These are phyloP conservation scores for Noturus placidus DNA, from an alignment of 2,113 vertebrate genomes.

Conservation along the genomic window DNA sequence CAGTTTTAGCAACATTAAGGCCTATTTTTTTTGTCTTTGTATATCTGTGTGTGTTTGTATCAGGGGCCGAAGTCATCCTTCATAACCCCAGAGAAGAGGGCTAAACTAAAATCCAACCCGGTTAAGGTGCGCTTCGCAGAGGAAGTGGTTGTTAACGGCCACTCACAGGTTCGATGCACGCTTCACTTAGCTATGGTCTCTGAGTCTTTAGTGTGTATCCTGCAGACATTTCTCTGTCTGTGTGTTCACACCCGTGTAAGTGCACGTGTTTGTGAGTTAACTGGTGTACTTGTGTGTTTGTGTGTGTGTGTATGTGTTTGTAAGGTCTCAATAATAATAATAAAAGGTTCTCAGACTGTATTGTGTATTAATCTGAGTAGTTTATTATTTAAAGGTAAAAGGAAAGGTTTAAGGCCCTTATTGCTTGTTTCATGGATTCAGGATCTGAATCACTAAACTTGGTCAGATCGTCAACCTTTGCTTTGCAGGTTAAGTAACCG, in stretches of 20 bases:
- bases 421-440: too few species aligned
- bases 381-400: not conserved
- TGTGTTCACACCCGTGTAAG: constrained; percentile 9
- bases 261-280: not conserved
- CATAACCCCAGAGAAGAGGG: constrained; percentile 93
- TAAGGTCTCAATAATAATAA: not conserved
- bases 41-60: constrained; percentile 1
- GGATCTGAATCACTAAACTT: too few species aligned
- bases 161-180: constrained; percentile 79
- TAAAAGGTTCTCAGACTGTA: not conserved
- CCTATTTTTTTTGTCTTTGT: not conserved
- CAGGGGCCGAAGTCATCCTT: constrained; percentile 97
- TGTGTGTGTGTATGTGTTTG: not conserved
- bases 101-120: constrained; percentile 88
- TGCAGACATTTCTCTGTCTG: constrained; percentile 6
- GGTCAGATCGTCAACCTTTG: too few species aligned
- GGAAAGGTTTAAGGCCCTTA: too few species aligned
- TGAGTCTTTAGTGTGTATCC: constrained; percentile 1
- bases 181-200: not conserved
- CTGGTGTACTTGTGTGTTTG: not conserved
- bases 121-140: constrained; percentile 95
- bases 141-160: constrained; percentile 92
- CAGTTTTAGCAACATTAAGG: not conserved
- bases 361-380: not conserved
- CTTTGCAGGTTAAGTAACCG: too few species aligned